Conservation (phyloP, 2,113 vertebrate genomes). For the Orcinus orca region DNA sequence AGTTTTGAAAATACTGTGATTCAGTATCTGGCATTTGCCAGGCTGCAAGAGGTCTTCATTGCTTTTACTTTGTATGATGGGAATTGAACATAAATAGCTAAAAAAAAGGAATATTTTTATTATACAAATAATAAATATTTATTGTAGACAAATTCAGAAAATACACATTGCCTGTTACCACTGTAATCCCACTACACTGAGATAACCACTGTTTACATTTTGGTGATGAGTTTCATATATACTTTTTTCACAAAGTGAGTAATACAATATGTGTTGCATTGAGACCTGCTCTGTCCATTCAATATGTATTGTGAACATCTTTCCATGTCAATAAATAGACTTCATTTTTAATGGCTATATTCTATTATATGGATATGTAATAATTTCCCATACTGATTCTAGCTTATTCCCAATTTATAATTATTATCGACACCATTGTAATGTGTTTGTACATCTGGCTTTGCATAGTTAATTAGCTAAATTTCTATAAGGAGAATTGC, state of each 20-base stretch:
- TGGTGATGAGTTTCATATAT: background rate
- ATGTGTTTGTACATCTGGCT: background rate
- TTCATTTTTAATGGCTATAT: constrained; percentile 17
- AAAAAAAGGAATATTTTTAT: background rate
- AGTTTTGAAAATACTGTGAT: background rate
- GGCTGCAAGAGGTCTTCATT: background rate
- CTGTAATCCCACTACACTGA: background rate
- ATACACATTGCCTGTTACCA: background rate
- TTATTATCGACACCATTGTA: background rate
- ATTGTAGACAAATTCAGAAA: constrained; percentile 8
- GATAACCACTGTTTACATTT: background rate
- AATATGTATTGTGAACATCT: background rate
- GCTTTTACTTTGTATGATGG: constrained; percentile 2
- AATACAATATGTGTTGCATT: background rate
- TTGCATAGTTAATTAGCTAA: background rate
- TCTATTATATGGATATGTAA: background rate
- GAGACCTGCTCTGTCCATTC: background rate
- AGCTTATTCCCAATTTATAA: background rate
- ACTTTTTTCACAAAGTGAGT: background rate
- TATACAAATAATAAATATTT: background rate
- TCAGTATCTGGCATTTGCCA: background rate
- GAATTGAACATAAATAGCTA: background rate
- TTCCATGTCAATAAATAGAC: background rate
- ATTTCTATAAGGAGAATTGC: background rate
- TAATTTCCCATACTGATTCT: background rate